Conservation (phyloP, 2,888 invertebrate species). For the Pristionchus fissidentatus region DNA sequence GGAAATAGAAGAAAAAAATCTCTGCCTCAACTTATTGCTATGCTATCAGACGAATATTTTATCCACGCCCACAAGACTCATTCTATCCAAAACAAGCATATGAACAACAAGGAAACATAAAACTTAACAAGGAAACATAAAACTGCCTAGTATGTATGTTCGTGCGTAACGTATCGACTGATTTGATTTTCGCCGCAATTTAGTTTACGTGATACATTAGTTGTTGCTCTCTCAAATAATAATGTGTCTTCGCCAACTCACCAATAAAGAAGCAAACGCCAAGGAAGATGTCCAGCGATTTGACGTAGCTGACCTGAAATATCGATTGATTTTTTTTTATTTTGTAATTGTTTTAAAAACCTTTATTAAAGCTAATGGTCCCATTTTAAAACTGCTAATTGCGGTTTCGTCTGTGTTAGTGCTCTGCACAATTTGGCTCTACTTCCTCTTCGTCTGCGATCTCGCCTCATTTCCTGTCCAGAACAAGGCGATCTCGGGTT, state of each 20-base stretch:
- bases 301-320: slow-evolving; percentile 74
- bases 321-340: not conserved
- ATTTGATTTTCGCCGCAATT: too few species aligned
- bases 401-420: not conserved
- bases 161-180: too few species aligned
- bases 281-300: slow-evolving; percentile 76
- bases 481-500: not conserved
- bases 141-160: too few species aligned
- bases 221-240: not conserved
- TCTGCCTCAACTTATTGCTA: not conserved
- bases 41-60: not conserved
- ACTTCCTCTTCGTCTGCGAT: not conserved
- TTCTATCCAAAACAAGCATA: too few species aligned
- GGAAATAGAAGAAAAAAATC: not conserved
- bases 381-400: not conserved
- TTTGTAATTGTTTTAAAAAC: not conserved
- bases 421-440: not conserved
- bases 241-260: slow-evolving; percentile 49
- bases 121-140: too few species aligned
- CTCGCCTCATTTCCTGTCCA: not conserved
- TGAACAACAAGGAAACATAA: too few species aligned
- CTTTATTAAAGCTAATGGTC: not conserved
- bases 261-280: slow-evolving; percentile 77
- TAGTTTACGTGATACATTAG: too few species aligned
- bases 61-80: too few species aligned